Evolutionary conservation across 2,113 vertebrate genomes (phyloP).

Genomic region (Salminus brasiliensis): DNA sequence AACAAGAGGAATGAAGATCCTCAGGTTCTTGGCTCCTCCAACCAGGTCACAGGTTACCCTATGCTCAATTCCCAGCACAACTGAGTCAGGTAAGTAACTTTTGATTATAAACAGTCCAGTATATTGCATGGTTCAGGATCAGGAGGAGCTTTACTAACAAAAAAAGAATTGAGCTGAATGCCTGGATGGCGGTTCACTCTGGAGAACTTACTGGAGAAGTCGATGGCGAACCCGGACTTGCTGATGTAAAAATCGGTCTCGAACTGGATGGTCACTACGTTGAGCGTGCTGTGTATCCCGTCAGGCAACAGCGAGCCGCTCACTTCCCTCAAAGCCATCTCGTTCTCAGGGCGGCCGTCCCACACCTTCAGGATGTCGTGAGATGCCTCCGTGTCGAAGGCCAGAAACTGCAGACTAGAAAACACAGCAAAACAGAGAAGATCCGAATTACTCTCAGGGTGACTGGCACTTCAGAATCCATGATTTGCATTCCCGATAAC

Average conservation of each 20-base stretch:
- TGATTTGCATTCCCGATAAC: background rate
- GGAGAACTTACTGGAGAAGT: slow-evolving; percentile 93
- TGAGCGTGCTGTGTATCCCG: slow-evolving; percentile 96
- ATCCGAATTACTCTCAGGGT: background rate
- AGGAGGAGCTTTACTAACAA: background rate
- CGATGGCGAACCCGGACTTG: slow-evolving; percentile 97
- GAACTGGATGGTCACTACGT: slow-evolving; percentile 93
- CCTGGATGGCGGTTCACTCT: background rate
- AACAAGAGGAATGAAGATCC: no score
- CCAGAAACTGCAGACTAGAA: slow-evolving; percentile 92
- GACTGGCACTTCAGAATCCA: background rate
- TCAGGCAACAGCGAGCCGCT: slow-evolving; percentile 96
- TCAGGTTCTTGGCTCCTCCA: no score
- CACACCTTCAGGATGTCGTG: slow-evolving; percentile 97
- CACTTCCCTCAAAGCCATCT: slow-evolving; percentile 94
- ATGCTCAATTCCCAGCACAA: no score
- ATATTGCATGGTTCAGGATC: no score
- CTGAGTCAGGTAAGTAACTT: no score
- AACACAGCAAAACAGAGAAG: slow-evolving; percentile 4
- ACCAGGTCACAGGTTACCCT: no score
- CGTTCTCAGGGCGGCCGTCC: slow-evolving; percentile 94
- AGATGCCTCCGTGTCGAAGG: slow-evolving; percentile 97
- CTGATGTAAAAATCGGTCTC: slow-evolving; percentile 99
- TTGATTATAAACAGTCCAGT: no score
- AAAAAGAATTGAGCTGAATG: no score